Evolutionary conservation across 2,888 invertebrate species (phyloP).

Genomic region (Axea sp.): DNA sequence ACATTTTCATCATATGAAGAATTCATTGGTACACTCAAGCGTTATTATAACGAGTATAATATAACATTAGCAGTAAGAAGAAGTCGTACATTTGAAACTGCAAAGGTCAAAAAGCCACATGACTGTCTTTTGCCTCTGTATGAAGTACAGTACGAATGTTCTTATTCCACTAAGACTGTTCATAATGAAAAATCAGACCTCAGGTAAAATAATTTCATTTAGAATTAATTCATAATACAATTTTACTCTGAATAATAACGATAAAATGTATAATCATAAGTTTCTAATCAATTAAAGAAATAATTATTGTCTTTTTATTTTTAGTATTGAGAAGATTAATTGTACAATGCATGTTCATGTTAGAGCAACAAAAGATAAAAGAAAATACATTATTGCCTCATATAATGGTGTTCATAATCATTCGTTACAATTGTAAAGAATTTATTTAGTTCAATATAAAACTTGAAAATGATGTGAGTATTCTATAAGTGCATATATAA

Average conservation of each 20-base stretch:
- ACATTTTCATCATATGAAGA: conserved; percentile 4
- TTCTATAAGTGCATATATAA: too few relatives aligned
- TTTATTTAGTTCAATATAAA: too few relatives aligned
- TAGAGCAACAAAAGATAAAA: conserved; percentile 18
- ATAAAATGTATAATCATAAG: too few relatives aligned
- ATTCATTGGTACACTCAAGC: background rate
- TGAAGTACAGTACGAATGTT: conserved; percentile 8
- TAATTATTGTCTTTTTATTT: too few relatives aligned
- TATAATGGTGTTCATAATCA: conserved; percentile 13
- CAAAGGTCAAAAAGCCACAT: conserved; percentile 7
- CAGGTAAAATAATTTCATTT: too few relatives aligned
- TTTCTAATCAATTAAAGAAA: too few relatives aligned
- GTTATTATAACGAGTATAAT: conserved; percentile 4
- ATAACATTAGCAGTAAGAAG: conserved; percentile 3
- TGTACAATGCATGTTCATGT: conserved; percentile 9
- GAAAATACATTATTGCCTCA: background rate
- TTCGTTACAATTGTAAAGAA: background rate
- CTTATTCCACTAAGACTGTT: too few relatives aligned
- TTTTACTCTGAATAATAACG: too few relatives aligned
- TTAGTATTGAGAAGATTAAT: background rate
- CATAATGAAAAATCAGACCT: too few relatives aligned
- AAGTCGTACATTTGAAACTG: conserved; percentile 7
- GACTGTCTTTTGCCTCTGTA: conserved; percentile 3
- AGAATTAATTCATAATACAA: too few relatives aligned
- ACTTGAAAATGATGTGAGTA: background rate